A percentile compares a stretch with the other conserved stretches of the same genome.
These are phyloP conservation scores for Eupithecia subumbrata DNA, from an alignment of 2,888 invertebrate species.

Conservation along the genomic window DNA sequence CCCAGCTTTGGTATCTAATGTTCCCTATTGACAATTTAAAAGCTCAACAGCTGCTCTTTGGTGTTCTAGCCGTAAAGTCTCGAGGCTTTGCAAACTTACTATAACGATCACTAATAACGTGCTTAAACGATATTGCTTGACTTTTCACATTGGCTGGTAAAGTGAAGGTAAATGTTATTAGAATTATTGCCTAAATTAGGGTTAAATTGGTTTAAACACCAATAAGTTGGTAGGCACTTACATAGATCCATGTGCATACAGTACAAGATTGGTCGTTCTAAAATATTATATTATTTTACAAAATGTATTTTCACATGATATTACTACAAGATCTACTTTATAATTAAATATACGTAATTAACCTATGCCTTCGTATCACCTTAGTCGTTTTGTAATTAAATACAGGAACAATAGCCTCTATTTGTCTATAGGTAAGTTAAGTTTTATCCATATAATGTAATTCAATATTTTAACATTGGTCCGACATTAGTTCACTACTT, in stretches of 20 bases:
- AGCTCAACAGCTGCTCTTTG: conserved; percentile 67
- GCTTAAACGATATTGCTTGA: conserved; percentile 25
- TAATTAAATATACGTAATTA: conserved; percentile 1
- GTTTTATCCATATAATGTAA: not conserved
- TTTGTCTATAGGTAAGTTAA: not conserved
- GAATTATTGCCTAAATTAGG: conserved; percentile 7
- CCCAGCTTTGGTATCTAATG: conserved; percentile 10
- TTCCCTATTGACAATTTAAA: conserved; percentile 40
- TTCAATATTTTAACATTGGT: conserved; percentile 12
- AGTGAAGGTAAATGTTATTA: conserved; percentile 16
- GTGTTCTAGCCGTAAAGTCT: conserved; percentile 80
- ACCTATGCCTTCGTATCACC: conserved; percentile 10
- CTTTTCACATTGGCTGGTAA: conserved; percentile 27
- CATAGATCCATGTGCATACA: not conserved
- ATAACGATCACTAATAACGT: conserved; percentile 47
- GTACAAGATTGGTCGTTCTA: not conserved
- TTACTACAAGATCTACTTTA: not conserved
- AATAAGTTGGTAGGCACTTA: conserved; percentile 2
- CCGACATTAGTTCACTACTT: not conserved
- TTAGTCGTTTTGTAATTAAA: conserved; percentile 5
- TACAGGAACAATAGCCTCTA: conserved; percentile 13
- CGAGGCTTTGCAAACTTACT: conserved; percentile 53
- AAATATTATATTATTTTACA: conserved; percentile 5
- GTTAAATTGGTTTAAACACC: not conserved
- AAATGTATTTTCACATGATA: not conserved